Evolutionary conservation across 2,888 invertebrate species (phyloP).

Genomic region (Drosophila mayaguana): DNA sequence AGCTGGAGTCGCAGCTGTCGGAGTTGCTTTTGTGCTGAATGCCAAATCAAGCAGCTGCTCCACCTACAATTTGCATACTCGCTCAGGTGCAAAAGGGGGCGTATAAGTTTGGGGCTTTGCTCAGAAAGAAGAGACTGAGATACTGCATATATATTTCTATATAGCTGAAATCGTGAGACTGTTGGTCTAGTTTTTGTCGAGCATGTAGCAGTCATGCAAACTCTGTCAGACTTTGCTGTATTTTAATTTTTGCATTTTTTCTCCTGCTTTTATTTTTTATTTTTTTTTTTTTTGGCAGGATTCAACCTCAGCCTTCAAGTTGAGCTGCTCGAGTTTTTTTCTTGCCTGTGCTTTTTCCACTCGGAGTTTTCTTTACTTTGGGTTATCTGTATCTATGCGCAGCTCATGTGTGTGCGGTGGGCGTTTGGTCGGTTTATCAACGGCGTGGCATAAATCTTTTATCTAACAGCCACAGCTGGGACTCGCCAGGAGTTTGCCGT

Average conservation of each 20-base stretch:
- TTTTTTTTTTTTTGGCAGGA: constrained; percentile 16
- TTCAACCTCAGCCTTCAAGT: constrained; percentile 29
- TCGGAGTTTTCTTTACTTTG: constrained; percentile 37
- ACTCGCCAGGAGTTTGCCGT: constrained; percentile 35
- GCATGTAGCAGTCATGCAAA: background rate
- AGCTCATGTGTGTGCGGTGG: constrained; percentile 18
- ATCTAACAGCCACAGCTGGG: constrained; percentile 73
- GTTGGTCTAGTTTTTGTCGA: no score
- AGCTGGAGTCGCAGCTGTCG: constrained; percentile 66
- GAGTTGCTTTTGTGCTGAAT: constrained; percentile 65
- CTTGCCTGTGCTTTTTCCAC: constrained; percentile 1
- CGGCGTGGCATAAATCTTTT: constrained; percentile 74
- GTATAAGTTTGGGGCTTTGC: background rate
- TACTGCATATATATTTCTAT: no score
- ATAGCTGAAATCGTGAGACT: no score
- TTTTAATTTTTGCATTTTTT: constrained; percentile 40
- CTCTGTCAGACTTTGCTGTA: constrained; percentile 16
- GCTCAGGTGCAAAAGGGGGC: background rate
- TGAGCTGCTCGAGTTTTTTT: background rate
- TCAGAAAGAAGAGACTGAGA: no score
- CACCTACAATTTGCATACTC: constrained; percentile 28
- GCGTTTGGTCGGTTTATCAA: constrained; percentile 67
- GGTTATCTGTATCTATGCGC: constrained; percentile 57
- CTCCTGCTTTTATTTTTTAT: background rate
- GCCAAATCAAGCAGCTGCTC: constrained; percentile 73